These are phyloP conservation scores for Catharus minimus DNA, from an alignment of 2,113 vertebrate species.

Conservation along the genomic window DNA sequence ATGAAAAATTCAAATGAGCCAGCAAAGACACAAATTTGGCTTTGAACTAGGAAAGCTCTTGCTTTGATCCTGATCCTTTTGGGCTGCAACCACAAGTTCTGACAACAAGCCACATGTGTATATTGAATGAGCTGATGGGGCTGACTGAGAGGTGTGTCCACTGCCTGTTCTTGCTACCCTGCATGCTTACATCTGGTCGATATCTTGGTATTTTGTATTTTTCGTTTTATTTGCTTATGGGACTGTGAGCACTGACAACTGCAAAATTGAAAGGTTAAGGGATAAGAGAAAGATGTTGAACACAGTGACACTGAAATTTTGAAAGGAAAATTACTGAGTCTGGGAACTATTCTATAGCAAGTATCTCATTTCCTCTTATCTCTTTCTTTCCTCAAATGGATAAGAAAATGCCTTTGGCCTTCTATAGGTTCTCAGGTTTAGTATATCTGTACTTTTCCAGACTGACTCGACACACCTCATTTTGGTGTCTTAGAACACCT, in stretches of 20 bases:
- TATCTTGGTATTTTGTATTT: not conserved
- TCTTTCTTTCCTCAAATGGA: slow-evolving; percentile 24
- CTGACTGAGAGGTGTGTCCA: slow-evolving; percentile 27
- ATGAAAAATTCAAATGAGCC: slow-evolving; percentile 66
- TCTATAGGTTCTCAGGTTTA: slow-evolving; percentile 17
- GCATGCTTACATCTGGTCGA: not conserved
- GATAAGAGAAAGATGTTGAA: not conserved
- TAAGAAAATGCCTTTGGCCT: slow-evolving; percentile 34
- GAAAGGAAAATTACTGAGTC: slow-evolving; percentile 29
- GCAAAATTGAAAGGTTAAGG: not conserved
- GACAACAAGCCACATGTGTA: slow-evolving; percentile 62
- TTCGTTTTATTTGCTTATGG: not conserved
- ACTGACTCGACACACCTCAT: slow-evolving; percentile 24
- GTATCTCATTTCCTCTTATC: slow-evolving; percentile 30
- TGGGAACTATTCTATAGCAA: slow-evolving; percentile 26
- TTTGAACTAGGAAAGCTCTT: slow-evolving; percentile 64
- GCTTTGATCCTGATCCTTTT: slow-evolving; percentile 68
- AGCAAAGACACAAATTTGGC: slow-evolving; percentile 69
- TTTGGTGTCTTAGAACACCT: slow-evolving; percentile 50
- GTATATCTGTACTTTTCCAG: slow-evolving; percentile 14
- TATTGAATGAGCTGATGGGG: slow-evolving; percentile 7
- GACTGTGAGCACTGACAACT: not conserved
- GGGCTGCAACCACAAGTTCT: slow-evolving; percentile 58
- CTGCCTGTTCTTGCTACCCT: not conserved
- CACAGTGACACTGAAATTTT: not conserved